Percentiles rank a stretch among this genome's conserved stretches.
These are phyloP conservation scores for Dromaius novaehollandiae DNA, from an alignment of 2,113 vertebrate species.

Conservation along the genomic window DNA sequence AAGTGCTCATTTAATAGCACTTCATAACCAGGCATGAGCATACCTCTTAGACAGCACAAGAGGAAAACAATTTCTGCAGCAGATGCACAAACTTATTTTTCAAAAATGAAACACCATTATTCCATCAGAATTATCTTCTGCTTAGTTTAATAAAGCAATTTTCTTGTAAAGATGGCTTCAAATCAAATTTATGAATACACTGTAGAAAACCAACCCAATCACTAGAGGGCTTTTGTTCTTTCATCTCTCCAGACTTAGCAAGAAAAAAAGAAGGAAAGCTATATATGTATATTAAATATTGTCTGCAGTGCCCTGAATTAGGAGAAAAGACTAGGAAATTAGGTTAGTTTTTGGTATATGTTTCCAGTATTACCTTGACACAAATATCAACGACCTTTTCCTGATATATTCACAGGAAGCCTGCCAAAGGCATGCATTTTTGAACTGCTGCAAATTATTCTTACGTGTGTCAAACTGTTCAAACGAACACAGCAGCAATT, in stretches of 20 bases:
- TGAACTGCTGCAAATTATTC: neutral
- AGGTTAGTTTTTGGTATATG: neutral
- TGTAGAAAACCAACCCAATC: neutral
- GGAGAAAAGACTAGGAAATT: accelerated
- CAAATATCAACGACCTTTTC: neutral
- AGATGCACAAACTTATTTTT: neutral
- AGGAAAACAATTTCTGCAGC: neutral
- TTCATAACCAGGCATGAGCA: neutral
- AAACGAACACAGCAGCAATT: neutral
- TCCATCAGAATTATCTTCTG: neutral
- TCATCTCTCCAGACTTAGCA: neutral
- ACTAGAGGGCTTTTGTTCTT: neutral
- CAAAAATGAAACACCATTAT: neutral
- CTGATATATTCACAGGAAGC: neutral
- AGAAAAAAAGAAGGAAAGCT: neutral
- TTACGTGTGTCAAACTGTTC: neutral
- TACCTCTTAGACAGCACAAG: neutral
- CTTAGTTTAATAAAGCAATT: neutral
- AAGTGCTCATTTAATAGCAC: neutral
- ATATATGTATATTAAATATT: neutral
- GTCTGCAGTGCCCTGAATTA: neutral
- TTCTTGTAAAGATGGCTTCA: neutral
- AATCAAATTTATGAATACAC: neutral
- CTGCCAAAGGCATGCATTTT: neutral
- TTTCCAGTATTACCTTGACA: neutral